phyloP scores from a whole-genome alignment of 1,140 invertebrate genomes.

The Zeugodacus cucurbitae region DNA sequence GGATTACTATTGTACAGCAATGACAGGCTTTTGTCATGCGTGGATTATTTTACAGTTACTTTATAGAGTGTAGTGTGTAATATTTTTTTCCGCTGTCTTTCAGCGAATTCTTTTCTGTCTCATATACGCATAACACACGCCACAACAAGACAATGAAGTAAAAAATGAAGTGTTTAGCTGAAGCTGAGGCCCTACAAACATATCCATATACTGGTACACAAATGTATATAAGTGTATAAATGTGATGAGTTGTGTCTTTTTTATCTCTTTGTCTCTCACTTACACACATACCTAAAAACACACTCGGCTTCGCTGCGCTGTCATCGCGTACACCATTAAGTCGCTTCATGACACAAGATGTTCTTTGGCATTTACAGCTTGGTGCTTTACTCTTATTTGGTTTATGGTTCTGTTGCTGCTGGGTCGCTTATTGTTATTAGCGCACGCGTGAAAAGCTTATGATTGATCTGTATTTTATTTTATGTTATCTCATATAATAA shows the following conservation, averaged over 20 bases:
- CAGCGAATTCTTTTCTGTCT: neutral
- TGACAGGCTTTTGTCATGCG: neutral
- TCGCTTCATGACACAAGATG: neutral
- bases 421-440: too few species aligned
- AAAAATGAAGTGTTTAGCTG: slow-evolving; percentile 1
- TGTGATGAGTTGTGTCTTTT: neutral
- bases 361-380: neutral
- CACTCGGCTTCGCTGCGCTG: neutral
- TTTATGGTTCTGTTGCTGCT: neutral
- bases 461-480: slow-evolving; percentile 33
- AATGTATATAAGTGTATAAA: too few species aligned
- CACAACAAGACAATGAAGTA: neutral
- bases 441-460: neutral
- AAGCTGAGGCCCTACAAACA: neutral
- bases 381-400: neutral
- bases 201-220: too few species aligned
- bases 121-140: neutral
- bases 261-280: neutral
- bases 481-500: slow-evolving; percentile 20
- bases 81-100: neutral
- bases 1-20: neutral
- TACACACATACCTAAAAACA: neutral
- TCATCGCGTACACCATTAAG: neutral
- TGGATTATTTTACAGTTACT: neutral
- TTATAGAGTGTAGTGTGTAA: neutral